Conservation (phyloP, 1,140 invertebrate species). For the Platyura marginata region DNA sequence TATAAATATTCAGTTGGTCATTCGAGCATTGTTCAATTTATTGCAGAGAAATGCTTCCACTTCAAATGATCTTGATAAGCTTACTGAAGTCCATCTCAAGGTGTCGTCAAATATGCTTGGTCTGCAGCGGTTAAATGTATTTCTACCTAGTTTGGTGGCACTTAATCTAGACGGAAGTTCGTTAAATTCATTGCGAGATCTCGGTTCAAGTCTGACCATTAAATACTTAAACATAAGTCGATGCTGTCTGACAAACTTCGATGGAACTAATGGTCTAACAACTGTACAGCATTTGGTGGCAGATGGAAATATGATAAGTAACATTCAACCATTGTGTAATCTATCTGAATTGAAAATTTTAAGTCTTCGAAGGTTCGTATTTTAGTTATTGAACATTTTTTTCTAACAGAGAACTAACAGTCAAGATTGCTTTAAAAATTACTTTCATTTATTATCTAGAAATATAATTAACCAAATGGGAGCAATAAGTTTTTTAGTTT, state of each 20-base stretch:
- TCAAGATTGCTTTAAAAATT: too few species aligned
- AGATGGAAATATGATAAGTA: slow-evolving; percentile 35
- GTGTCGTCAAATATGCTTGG: slow-evolving; percentile 30
- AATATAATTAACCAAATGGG: slow-evolving; percentile 25
- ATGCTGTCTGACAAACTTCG: slow-evolving; percentile 39
- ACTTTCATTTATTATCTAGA: too few species aligned
- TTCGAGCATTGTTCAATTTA: background rate
- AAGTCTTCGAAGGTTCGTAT: background rate
- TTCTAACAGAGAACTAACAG: too few species aligned
- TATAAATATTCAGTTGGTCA: background rate
- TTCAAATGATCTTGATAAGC: background rate
- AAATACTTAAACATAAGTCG: slow-evolving; percentile 39
- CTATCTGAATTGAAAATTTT: slow-evolving; percentile 13
- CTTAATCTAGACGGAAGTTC: slow-evolving; percentile 43
- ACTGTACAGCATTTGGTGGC: slow-evolving; percentile 38
- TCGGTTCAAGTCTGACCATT: slow-evolving; percentile 39
- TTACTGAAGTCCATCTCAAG: background rate
- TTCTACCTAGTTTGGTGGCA: slow-evolving; percentile 34
- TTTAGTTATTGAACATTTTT: too few species aligned
- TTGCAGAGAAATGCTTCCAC: background rate
- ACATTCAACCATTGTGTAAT: slow-evolving; percentile 32
- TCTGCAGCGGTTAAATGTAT: slow-evolving; percentile 34
- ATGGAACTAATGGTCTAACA: slow-evolving; percentile 40
- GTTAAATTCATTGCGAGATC: slow-evolving; percentile 37
- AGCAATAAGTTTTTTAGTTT: slow-evolving; percentile 22